Evolutionary conservation across 2,888 invertebrate genomes (phyloP), one percentile per base, ranked within the genome.

Genomic region (Lasioglossum malachurum): DNA sequence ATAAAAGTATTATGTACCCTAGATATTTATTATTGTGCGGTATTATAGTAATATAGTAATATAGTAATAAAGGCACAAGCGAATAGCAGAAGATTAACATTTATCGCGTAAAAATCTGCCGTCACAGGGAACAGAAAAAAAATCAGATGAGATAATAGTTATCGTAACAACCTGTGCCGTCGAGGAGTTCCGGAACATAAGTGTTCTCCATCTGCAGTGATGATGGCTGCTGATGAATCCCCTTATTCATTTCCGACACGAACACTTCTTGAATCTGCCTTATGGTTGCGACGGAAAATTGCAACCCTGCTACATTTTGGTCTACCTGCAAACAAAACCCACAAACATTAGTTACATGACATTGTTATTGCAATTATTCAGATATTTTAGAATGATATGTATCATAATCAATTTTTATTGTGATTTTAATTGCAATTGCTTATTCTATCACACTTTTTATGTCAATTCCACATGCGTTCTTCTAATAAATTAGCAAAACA

Each of bases 181-280:
- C 96, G 0, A 97, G 97, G 72, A 97, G 95, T 94, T 97, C 97
- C 0, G 97, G 97, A 75, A 97, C 96, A 92, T 97, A 97, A 0
- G 97, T 97, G 95, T 97, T 97, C 93, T 97, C 97, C 97, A 97
- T 97, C 95, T 97, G 97, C 87, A 97, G 95, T 46, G 97, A 97
- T 77, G 97, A 97, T 14, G 97, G 96, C 91, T 96, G 95, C 92
- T 96, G 96, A 49, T 96, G 95, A 72, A 97, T 96, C 0, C 97
- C 97, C 31, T 96, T 95, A 90, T 96, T 96, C 95, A 97, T 96
- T 96, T 97, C 97, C 7, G 96, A 95, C 86, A 96, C 94, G 94
- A 97, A 97, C 71, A 97, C 96, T 27, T 96, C 95, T 72, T 95
- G 96, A 80, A 97, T 96, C 83, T 95, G 96, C 82, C 95, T 94